A percentile compares a stretch with the other conserved stretches of the same genome.
Evolutionary conservation across 2,797 vertebrate genomes (phyloP).

Genomic region (Epinephelus awoara): DNA sequence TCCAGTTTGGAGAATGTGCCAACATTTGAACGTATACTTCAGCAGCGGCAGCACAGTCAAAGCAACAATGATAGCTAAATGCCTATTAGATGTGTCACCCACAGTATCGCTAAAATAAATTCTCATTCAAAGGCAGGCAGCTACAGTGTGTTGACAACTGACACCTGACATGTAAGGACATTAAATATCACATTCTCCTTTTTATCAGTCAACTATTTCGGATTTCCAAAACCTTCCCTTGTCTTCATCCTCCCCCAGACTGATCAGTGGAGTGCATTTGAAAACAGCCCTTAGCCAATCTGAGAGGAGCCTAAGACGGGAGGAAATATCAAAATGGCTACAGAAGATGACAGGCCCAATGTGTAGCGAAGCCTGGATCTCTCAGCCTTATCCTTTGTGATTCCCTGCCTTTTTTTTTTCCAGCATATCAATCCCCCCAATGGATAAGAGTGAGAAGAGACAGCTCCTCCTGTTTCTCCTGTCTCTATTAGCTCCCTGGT

Average conservation of each 20-base stretch:
- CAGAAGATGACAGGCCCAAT: slow-evolving; percentile 89
- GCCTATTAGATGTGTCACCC: slow-evolving; percentile 44
- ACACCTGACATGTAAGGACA: slow-evolving; percentile 46
- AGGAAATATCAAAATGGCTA: slow-evolving; percentile 89
- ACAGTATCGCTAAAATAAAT: slow-evolving; percentile 33
- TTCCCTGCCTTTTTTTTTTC: slow-evolving; percentile 86
- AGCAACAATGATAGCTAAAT: slow-evolving; percentile 41
- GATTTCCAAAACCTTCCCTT: slow-evolving; percentile 57
- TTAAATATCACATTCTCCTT: slow-evolving; percentile 44
- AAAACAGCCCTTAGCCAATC: slow-evolving; percentile 88
- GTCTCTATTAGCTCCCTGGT: slow-evolving; percentile 82
- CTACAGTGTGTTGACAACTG: slow-evolving; percentile 41
- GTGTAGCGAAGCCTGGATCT: slow-evolving; percentile 85
- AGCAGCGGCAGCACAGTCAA: slow-evolving; percentile 1
- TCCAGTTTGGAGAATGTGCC: slow-evolving; percentile 9
- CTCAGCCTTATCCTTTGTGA: slow-evolving; percentile 87
- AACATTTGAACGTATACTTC: slow-evolving; percentile 13
- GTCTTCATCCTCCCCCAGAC: slow-evolving; percentile 54
- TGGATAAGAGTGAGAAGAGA: slow-evolving; percentile 58
- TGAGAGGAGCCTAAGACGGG: slow-evolving; percentile 83
- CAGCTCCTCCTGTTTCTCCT: slow-evolving; percentile 55
- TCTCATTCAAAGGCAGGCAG: slow-evolving; percentile 32
- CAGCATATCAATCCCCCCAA: slow-evolving; percentile 86
- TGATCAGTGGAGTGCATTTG: slow-evolving; percentile 84
- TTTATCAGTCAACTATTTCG: slow-evolving; percentile 46